Evolutionary conservation across 2,888 invertebrate genomes (phyloP), one percentile per base, ranked within the genome.

Genomic region (Strigamia maritima): DNA sequence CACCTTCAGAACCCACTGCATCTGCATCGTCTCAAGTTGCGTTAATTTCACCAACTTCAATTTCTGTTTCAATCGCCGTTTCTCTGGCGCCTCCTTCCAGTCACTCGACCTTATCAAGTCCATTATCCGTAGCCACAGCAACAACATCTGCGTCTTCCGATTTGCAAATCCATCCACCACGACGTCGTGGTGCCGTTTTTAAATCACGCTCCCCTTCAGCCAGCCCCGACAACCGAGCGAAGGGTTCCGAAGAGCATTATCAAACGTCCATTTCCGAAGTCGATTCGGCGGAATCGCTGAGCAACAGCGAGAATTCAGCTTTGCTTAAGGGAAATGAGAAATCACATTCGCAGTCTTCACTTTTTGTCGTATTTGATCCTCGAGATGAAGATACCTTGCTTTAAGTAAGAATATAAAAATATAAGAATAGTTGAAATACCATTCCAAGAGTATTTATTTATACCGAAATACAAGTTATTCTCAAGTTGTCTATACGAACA

Each of bases 351-450:
- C 80, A 82, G 31, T 40, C 81, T 26, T 81, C 82, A 10, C 75
- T 82, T 31, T 79, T 81, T 10, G 80, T 82, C 79, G 79, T 81
- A 35, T 82, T 82, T 65, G 94, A 93, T 80, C 89, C 91, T n/a
- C 90, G 93, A 83, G 94, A 94, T 84, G 94, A 94, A 87, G 94
- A 94, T 84, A 94, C 94, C 16, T 89, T 94, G 78, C 92, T 94
- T 83, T 94, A 91, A 90, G 19, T 40, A 22, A 24, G 14, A 49
- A 49, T 49, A 49, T 2, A 49, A 49, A 19, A 49, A 12, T 16
- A 19, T 49, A 49, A 49, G 16, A 49, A 49, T 16, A 49, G 49
- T 60, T 24, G 22, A 24, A 19, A n/a, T 19, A 19, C 22, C 60
- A 24, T 60, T 60, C 60, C 44, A 44, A n/a, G 4, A 44, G 44